Conservation (phyloP, 2,888 invertebrate genomes). For the Girardia tigrina region DNA sequence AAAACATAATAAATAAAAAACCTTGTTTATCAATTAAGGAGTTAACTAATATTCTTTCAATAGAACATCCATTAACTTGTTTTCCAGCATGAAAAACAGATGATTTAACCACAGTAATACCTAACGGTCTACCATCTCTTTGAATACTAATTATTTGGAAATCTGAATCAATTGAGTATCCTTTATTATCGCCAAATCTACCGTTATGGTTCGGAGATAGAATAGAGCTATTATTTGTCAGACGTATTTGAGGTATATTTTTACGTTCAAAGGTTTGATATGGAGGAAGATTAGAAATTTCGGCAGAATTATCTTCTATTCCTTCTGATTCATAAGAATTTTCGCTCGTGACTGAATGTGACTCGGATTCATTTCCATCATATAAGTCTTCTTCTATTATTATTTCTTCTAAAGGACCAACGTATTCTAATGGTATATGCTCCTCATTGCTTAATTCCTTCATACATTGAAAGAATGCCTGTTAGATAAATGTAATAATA, state of each 20-base stretch:
- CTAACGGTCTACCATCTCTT: not conserved
- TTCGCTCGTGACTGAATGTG: too few species aligned
- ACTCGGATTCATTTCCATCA: too few species aligned
- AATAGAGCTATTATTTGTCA: too few species aligned
- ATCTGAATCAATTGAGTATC: not conserved
- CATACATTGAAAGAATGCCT: not conserved
- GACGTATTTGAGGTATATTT: too few species aligned
- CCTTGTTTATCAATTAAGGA: not conserved
- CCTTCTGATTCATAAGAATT: too few species aligned
- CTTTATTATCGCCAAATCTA: not conserved
- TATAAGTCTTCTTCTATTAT: too few species aligned
- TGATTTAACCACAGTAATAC: not conserved
- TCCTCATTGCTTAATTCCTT: not conserved
- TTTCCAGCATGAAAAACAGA: not conserved
- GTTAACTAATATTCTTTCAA: conserved; percentile 8
- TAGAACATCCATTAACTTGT: not conserved
- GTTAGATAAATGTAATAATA: too few species aligned
- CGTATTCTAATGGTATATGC: not conserved
- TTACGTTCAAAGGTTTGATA: too few species aligned
- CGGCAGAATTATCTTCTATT: too few species aligned
- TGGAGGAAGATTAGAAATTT: not conserved
- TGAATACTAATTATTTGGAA: not conserved
- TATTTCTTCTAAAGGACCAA: not conserved
- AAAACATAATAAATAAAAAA: too few species aligned
- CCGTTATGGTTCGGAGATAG: too few species aligned